Conservation (phyloP, 35 echinoderm and acorn worm species). For the Strongylocentrotus purpuratus region DNA sequence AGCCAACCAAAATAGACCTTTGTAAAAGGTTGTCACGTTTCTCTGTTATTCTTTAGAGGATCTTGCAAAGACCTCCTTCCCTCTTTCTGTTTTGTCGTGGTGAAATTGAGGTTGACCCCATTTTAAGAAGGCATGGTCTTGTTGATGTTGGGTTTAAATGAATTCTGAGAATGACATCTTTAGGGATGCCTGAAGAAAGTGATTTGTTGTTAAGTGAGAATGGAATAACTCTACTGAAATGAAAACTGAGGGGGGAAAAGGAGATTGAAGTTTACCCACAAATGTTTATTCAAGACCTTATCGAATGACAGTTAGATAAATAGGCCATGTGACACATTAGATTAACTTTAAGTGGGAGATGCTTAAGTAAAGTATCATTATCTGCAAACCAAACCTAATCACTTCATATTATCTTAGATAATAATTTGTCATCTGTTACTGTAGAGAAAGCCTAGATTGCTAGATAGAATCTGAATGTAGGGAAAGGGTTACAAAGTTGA, state of each 20-base stretch:
- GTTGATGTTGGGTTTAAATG: not conserved
- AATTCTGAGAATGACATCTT: not conserved
- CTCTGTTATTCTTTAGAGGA: not conserved
- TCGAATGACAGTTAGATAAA: no score
- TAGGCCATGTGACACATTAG: no score
- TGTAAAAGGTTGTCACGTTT: slow-evolving; percentile 11
- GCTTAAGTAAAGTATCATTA: no score
- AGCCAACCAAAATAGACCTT: slow-evolving; percentile 8
- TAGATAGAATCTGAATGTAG: no score
- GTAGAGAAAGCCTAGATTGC: no score
- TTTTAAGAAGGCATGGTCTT: not conserved
- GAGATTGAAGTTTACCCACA: no score
- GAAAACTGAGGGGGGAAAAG: not conserved
- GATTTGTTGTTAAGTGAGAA: not conserved
- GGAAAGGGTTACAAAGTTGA: no score
- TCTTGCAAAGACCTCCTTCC: not conserved
- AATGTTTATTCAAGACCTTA: no score
- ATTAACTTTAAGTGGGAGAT: no score
- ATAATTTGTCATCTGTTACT: no score
- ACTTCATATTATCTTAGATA: no score
- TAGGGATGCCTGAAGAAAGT: not conserved
- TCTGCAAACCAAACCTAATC: no score
- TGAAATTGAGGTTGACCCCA: not conserved
- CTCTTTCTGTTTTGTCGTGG: not conserved
- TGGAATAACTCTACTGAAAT: not conserved